Percentiles rank a stretch among this genome's conserved stretches.
These are phyloP conservation scores for Himalopsyche anomala DNA, from an alignment of 2,888 invertebrate species.

Conservation along the genomic window DNA sequence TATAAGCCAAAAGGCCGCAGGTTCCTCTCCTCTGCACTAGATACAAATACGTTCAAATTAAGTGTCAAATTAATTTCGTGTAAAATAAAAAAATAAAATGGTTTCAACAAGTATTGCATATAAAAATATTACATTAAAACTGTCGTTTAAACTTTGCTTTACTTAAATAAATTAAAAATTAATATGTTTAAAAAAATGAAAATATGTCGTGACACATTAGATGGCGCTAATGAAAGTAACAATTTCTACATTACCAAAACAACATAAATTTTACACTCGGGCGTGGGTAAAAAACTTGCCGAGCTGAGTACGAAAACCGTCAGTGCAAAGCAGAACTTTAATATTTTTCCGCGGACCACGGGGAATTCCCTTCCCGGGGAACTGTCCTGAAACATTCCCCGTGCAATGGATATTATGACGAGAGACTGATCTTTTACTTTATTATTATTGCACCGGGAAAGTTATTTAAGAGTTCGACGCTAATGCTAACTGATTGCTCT, in stretches of 20 bases:
- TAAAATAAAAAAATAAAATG: too few species aligned
- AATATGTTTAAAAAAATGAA: too few species aligned
- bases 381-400: slow-evolving; percentile 58
- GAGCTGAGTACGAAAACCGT: background rate
- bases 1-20: too few species aligned
- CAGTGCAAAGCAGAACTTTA: slow-evolving; percentile 51
- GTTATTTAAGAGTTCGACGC: slow-evolving; percentile 2
- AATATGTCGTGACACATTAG: background rate
- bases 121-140: too few species aligned
- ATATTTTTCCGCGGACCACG: slow-evolving; percentile 46
- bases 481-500: slow-evolving; percentile 11
- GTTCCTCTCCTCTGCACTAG: too few species aligned
- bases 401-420: slow-evolving; percentile 60
- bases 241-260: background rate
- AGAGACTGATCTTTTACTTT: slow-evolving; percentile 34
- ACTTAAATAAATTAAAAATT: too few species aligned
- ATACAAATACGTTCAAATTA: too few species aligned
- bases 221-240: background rate
- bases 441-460: slow-evolving; percentile 27
- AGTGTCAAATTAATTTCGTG: too few species aligned
- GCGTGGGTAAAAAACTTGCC: too few species aligned
- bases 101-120: too few species aligned
- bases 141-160: too few species aligned
- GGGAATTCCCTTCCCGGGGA: slow-evolving; percentile 44
- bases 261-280: background rate